Percentiles rank a stretch among this genome's conserved stretches.
Conservation (phyloP, 1,140 invertebrate genomes). For the Orchestia grillus region DNA sequence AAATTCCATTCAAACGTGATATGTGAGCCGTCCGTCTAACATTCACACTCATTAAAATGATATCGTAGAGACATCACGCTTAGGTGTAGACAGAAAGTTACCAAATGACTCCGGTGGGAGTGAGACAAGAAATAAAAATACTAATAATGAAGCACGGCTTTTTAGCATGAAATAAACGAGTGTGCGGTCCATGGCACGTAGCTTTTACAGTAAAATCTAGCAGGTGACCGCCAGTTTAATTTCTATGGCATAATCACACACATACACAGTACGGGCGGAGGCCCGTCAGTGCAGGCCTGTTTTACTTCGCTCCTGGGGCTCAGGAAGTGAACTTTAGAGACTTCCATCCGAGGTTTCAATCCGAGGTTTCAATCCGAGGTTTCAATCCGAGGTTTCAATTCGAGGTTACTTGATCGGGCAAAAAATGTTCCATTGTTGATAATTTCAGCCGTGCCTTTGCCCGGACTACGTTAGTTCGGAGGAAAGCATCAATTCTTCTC, state of each 20-base stretch:
- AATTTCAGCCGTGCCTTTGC: neutral
- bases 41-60: neutral
- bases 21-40: neutral
- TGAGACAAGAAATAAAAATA: neutral
- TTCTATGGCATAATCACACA: neutral
- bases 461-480: too few relatives aligned
- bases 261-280: neutral
- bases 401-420: too few relatives aligned
- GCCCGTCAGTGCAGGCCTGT: neutral
- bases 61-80: neutral
- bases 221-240: neutral
- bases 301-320: neutral
- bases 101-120: too few relatives aligned
- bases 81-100: neutral
- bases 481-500: neutral
- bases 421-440: neutral
- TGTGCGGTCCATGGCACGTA: neutral
- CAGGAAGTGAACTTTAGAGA: neutral
- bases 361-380: too few relatives aligned
- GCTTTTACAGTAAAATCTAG: neutral
- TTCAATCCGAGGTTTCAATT: too few relatives aligned
- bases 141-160: neutral
- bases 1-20: neutral
- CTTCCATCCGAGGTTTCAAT: neutral
- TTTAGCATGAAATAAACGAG: neutral